phyloP scores from a whole-genome alignment of 2,888 invertebrate species.

The Caenorhabditis doughertyi region DNA sequence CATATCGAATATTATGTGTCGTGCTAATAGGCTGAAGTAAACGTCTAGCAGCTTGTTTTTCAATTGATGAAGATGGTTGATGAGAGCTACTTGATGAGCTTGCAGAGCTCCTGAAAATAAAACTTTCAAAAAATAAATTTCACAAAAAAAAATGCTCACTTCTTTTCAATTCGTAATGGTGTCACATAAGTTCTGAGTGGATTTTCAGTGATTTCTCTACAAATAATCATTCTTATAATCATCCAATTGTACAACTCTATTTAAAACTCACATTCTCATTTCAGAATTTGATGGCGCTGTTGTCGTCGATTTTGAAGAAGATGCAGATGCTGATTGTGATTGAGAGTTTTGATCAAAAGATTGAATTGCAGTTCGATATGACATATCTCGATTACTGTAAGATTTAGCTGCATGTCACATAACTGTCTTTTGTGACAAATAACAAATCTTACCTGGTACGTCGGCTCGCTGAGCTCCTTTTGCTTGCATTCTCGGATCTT shows the following conservation, averaged over 20 bases:
- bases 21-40: conserved; percentile 69
- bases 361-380: conserved; percentile 64
- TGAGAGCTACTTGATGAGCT: conserved; percentile 54
- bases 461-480: conserved; percentile 58
- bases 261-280: conserved; percentile 50
- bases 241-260: too few relatives aligned
- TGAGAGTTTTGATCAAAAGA: conserved; percentile 59
- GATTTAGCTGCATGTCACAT: conserved; percentile 15
- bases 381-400: conserved; percentile 59
- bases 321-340: conserved; percentile 53
- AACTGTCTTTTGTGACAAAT: not conserved
- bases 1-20: conserved; percentile 66
- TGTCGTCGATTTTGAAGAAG: conserved; percentile 61
- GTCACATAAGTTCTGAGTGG: conserved; percentile 59
- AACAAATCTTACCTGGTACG: conserved; percentile 30
- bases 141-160: conserved; percentile 31
- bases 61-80: conserved; percentile 63
- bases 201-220: conserved; percentile 60
- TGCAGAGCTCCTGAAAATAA: conserved; percentile 45
- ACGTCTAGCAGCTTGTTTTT: conserved; percentile 65
- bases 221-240: not conserved
- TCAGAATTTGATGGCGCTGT: conserved; percentile 49
- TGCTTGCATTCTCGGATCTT: conserved; percentile 59
- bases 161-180: conserved; percentile 52
- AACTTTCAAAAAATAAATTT: not conserved